Conservation (phyloP, 2,113 vertebrate species). For the Oxyruncus cristatus region DNA sequence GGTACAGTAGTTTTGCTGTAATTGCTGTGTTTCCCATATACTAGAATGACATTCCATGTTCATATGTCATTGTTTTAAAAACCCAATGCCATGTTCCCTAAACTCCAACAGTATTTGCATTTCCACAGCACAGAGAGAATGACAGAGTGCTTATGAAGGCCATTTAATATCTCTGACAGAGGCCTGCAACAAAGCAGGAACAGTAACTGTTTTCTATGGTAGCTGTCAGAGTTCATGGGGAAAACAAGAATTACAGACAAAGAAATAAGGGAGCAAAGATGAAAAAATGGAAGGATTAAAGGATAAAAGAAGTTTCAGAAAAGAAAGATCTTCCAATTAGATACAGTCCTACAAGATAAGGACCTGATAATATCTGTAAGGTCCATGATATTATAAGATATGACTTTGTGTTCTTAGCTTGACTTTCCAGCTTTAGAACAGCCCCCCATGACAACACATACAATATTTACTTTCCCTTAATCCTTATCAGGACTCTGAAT, state of each 20-base stretch:
- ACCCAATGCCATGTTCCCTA: neutral
- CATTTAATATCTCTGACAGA: neutral
- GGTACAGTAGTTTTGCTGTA: neutral
- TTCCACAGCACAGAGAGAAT: neutral
- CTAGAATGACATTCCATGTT: neutral
- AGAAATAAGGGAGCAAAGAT: neutral
- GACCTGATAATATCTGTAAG: neutral
- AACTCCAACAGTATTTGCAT: neutral
- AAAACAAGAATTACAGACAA: neutral
- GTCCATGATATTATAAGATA: neutral
- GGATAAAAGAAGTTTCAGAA: neutral
- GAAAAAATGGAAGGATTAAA: neutral
- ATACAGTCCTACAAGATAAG: neutral
- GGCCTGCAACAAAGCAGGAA: neutral
- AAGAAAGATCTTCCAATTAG: neutral
- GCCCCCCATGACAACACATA: neutral
- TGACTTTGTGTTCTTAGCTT: neutral
- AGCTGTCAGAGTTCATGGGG: neutral
- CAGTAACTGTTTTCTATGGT: neutral
- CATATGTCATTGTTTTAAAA: slow-evolving; percentile 3
- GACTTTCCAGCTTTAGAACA: neutral
- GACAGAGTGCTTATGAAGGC: neutral
- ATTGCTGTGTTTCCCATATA: neutral
- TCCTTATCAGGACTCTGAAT: neutral
- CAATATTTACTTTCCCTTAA: neutral